Conservation (phyloP, 1,140 invertebrate genomes). For the Bombus fervidus region DNA sequence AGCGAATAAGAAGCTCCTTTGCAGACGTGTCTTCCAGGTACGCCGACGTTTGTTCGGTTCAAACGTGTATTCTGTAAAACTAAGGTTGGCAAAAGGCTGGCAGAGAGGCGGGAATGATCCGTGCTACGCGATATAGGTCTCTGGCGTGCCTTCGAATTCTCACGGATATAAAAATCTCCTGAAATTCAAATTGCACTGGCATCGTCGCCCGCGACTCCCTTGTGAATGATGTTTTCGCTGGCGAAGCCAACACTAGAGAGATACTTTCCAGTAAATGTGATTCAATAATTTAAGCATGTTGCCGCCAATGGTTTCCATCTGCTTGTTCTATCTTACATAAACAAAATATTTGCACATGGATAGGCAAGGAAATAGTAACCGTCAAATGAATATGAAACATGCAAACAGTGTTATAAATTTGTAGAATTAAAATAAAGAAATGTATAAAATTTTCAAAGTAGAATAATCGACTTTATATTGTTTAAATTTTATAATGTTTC, state of each 20-base stretch:
- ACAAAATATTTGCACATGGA: neutral
- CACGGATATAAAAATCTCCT: conserved; percentile 64
- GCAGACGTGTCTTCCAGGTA: conserved; percentile 55
- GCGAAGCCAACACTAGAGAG: neutral
- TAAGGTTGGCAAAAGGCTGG: conserved; percentile 46
- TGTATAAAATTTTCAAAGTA: no score
- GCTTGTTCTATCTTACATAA: neutral
- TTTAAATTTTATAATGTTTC: no score
- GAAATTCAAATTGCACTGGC: conserved; percentile 62
- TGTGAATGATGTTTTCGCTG: conserved; percentile 39
- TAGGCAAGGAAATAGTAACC: no score
- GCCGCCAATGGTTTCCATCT: neutral
- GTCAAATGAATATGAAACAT: neutral
- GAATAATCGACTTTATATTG: no score
- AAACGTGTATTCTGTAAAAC: conserved; percentile 46
- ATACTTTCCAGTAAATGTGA: conserved; percentile 29
- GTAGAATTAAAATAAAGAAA: neutral
- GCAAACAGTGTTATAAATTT: neutral
- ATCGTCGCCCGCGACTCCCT: conserved; percentile 31
- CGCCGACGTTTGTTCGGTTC: conserved; percentile 55
- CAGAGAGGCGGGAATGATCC: conserved; percentile 21
- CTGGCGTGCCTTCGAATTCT: conserved; percentile 53
- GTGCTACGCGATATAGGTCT: conserved; percentile 55
- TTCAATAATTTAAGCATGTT: conserved; percentile 43
- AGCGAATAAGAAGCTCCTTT: conserved; percentile 68